A percentile compares a stretch with the other conserved stretches of the same genome.
These are phyloP conservation scores for Nymphicus hollandicus DNA, from an alignment of 2,113 vertebrate genomes.

Conservation along the genomic window DNA sequence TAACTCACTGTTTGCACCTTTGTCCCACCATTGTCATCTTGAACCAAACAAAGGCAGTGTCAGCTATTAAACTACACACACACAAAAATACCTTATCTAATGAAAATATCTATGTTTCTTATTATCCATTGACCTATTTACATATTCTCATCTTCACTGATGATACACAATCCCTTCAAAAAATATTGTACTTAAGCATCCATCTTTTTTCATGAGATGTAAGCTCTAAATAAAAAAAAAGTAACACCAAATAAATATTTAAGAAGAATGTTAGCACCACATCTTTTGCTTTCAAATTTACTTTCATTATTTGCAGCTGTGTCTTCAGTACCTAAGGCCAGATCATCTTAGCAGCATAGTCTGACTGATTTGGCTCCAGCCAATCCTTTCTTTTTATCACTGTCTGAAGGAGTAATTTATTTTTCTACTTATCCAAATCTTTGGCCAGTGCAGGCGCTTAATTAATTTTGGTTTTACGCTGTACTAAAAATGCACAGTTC, in stretches of 20 bases:
- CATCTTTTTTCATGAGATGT: neutral
- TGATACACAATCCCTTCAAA: neutral
- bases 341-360: neutral
- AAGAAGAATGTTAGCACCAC: neutral
- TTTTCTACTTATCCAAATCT: constrained; percentile 50
- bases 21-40: neutral
- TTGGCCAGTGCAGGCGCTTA: neutral
- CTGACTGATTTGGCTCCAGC: neutral
- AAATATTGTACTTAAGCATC: neutral
- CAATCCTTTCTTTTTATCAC: constrained; percentile 12
- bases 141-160: neutral
- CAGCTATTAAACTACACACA: neutral
- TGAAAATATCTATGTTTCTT: neutral
- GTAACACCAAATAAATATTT: neutral
- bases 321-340: neutral
- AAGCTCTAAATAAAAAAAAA: neutral
- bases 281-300: neutral
- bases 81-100: neutral
- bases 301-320: neutral
- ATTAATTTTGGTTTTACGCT: constrained; percentile 17
- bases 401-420: constrained; percentile 43
- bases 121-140: neutral
- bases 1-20: neutral
- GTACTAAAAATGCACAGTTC: constrained; percentile 5
- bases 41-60: neutral